phyloP scores from a whole-genome alignment of 1,140 invertebrate genomes.

The Drosophila willistoni region DNA sequence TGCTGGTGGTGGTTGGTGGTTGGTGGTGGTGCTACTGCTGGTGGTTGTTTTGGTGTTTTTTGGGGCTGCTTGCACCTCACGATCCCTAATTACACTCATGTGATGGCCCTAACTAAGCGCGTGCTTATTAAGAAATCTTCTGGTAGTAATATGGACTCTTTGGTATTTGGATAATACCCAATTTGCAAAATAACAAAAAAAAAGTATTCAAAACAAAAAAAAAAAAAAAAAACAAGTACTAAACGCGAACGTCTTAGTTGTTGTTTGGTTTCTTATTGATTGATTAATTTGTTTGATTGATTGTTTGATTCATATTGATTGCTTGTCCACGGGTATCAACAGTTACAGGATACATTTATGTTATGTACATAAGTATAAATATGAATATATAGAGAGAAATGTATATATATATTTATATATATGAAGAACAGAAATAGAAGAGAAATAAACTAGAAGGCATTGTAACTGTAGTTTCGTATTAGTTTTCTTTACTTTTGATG shows the following conservation, averaged over 20 bases:
- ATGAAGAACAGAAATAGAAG: conserved; percentile 42
- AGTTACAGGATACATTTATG: conserved; percentile 22
- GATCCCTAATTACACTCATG: conserved; percentile 10
- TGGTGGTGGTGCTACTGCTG: neutral
- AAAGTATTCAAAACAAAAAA: conserved; percentile 3
- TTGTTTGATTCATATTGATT: conserved; percentile 31
- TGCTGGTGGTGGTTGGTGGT: no score
- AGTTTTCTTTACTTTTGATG: conserved; percentile 30
- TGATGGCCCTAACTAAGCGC: conserved; percentile 42
- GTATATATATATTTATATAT: conserved; percentile 44
- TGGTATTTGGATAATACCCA: conserved; percentile 80
- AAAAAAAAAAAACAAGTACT: conserved; percentile 50
- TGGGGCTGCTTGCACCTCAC: neutral
- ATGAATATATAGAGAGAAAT: conserved; percentile 48
- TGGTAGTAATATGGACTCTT: conserved; percentile 83
- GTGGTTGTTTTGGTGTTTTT: neutral
- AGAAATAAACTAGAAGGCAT: conserved; percentile 59
- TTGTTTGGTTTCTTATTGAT: neutral
- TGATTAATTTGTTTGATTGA: conserved; percentile 27
- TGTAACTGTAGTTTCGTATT: conserved; percentile 65
- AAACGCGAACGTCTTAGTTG: conserved; percentile 46
- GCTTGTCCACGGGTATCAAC: conserved; percentile 45
- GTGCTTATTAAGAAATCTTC: conserved; percentile 83
- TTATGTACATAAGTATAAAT: conserved; percentile 30
- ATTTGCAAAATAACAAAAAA: conserved; percentile 41